Conservation (phyloP, 2,888 invertebrate species). For the Pharmacophagus antenor region DNA sequence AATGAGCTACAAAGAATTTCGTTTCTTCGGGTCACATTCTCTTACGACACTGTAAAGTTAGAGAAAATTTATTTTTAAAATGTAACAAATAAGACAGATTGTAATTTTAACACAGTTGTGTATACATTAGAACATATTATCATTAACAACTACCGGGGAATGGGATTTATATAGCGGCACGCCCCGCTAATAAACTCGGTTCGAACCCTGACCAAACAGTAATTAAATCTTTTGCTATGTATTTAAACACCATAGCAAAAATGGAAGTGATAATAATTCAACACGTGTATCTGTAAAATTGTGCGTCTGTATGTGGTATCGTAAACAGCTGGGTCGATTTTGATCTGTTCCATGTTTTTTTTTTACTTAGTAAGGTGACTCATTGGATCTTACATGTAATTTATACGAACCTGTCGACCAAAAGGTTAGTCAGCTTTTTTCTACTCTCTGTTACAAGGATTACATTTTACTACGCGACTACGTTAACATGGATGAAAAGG, state of each 20-base stretch:
- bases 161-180: constrained; percentile 2
- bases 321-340: too few relatives aligned
- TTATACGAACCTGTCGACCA: too few relatives aligned
- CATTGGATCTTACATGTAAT: too few relatives aligned
- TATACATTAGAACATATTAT: constrained; percentile 65
- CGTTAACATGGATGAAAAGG: too few relatives aligned
- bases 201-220: constrained; percentile 50
- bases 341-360: too few relatives aligned
- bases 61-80: neutral
- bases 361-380: too few relatives aligned
- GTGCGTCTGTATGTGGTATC: too few relatives aligned
- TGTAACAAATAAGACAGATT: neutral
- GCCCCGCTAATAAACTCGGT: constrained; percentile 52
- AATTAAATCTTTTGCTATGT: neutral
- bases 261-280: neutral
- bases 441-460: too few relatives aligned
- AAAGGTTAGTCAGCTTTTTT: too few relatives aligned
- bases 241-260: neutral
- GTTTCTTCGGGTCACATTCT: neutral
- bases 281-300: neutral
- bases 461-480: too few relatives aligned
- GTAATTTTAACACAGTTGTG: constrained; percentile 40
- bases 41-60: neutral
- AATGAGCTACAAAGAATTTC: too few relatives aligned
- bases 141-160: constrained; percentile 49